phyloP scores from a whole-genome alignment of 2,888 invertebrate species.

The Lysandra coridon region DNA sequence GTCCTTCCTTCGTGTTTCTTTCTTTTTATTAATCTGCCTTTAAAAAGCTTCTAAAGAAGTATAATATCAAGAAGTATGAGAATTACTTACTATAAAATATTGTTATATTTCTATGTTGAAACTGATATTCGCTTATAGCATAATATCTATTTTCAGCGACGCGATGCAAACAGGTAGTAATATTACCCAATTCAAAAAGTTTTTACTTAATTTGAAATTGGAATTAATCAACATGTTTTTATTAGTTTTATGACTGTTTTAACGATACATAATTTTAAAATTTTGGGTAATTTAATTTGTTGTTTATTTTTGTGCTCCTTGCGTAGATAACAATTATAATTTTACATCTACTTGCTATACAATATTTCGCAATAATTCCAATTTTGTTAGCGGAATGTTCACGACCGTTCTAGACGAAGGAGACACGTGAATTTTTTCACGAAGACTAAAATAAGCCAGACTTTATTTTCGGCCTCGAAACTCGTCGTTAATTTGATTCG shows the following conservation, averaged over 20 bases:
- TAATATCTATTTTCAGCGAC: too few relatives aligned
- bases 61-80: too few relatives aligned
- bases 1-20: background rate
- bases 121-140: too few relatives aligned
- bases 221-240: background rate
- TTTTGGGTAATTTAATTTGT: background rate
- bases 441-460: background rate
- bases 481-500: conserved; percentile 6
- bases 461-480: background rate
- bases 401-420: background rate
- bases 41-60: background rate
- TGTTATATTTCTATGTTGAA: too few relatives aligned
- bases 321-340: background rate
- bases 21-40: background rate
- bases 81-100: too few relatives aligned
- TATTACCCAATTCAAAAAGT: background rate
- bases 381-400: background rate
- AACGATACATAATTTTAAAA: background rate
- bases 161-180: background rate
- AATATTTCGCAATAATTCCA: background rate
- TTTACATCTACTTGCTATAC: background rate
- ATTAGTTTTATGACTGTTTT: background rate
- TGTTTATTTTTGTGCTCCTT: background rate
- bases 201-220: background rate
- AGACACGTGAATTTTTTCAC: background rate